Base-by-base conservation (phyloP, 1,140 invertebrate genomes). In the Trachelipus rathkii region DNA sequence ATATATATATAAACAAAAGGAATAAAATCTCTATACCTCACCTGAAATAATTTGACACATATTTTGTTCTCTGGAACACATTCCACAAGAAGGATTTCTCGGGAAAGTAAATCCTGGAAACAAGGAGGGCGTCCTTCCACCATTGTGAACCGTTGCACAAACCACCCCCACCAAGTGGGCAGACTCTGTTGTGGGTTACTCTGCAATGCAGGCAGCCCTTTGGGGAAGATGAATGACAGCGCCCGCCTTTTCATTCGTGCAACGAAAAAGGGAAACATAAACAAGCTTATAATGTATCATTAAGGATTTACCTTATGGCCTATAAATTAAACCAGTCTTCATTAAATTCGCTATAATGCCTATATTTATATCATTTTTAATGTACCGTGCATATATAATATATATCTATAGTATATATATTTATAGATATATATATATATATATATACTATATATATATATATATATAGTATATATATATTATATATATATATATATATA, bases 141-240 rank as follows among this genome's bases (percentile, higher is more conserved):
- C 19, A 60, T 1, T 60, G 50, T 60, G 50, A 19, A 0, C 11
- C n/a, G n/a, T n/a, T n/a, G 19, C 8, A 4, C 11, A 60, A 19
- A 60, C 50, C 19, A 60, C 50, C 19, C 50, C 50, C 50, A 15
- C 50, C 50, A 15, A 60, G 11, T 60, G 50, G 50, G 50, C n/a
- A 60, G 50, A 60, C 50, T 19, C 19, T 60, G 50, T 13, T 60
- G 50, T 13, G 50, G 50, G 8, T 19, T 60, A 8, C 50, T 60
- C 50, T 60, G 50, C 50, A 60, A 60, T 60, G 50, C 50, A 60
- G 50, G 50, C 50, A 15, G 50, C 50, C 50, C 19, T 60, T 60
- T 8, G 50, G 50, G 8, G 19, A 19, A 60, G 50, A 60, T 60
- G 50, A 60, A 60, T 60, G 50, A 60, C 50, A 60, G 50, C 50